Evolutionary conservation across 1,140 invertebrate genomes (phyloP).

Genomic region (Drosophila watanabei): DNA sequence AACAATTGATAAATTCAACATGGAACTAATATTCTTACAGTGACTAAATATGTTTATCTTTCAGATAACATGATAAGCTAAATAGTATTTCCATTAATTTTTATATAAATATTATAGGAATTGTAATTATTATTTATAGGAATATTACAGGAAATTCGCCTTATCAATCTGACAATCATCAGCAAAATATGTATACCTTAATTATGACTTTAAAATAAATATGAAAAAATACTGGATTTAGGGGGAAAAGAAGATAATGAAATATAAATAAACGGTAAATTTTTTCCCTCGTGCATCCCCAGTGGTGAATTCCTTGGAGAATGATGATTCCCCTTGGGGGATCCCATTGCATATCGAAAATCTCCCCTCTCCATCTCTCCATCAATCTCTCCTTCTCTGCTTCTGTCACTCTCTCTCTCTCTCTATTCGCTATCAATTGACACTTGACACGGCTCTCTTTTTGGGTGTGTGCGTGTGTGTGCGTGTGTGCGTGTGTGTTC

Average conservation of each 20-base stretch:
- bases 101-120: not conserved
- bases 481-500: constrained; percentile 9
- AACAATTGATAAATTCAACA: not conserved
- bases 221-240: not conserved
- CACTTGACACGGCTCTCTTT: constrained; percentile 12
- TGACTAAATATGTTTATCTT: not conserved
- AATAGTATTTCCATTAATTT: not conserved
- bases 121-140: not conserved
- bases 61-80: not conserved
- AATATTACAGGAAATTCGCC: not conserved
- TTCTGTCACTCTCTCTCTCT: not conserved
- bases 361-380: not conserved
- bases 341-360: constrained; percentile 1
- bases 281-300: not conserved
- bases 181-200: not conserved
- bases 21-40: not conserved
- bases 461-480: constrained; percentile 5
- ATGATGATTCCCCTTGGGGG: not conserved
- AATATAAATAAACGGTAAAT: not conserved
- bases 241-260: too few species aligned
- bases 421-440: constrained; percentile 19
- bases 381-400: not conserved
- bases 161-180: not conserved
- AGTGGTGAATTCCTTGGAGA: not conserved
- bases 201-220: not conserved